A percentile compares a stretch with the other conserved stretches of the same genome.
Conservation (phyloP, 2,113 vertebrate species). For the Colaptes auratus region DNA sequence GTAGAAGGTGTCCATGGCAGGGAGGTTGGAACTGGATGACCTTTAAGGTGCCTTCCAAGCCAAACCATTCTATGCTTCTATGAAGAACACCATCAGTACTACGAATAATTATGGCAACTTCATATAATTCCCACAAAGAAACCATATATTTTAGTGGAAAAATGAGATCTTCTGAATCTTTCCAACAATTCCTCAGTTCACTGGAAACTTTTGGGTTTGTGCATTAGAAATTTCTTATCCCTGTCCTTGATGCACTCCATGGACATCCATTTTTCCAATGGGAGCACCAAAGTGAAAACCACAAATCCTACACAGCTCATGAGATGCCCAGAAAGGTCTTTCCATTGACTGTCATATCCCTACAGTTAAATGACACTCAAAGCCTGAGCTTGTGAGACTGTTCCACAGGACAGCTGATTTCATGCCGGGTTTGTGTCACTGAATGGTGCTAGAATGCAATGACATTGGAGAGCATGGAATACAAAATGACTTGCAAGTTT, state of each 20-base stretch:
- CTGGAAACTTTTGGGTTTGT: not conserved
- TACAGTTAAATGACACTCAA: not conserved
- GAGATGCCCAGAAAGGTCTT: not conserved
- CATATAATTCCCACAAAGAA: not conserved
- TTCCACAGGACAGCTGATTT: not conserved
- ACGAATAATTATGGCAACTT: not conserved
- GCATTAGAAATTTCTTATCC: not conserved
- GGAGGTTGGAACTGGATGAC: no score
- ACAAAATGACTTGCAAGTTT: not conserved
- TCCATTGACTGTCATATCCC: not conserved
- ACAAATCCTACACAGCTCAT: not conserved
- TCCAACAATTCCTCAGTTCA: not conserved
- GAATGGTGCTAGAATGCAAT: not conserved
- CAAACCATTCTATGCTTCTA: no score
- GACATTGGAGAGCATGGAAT: not conserved
- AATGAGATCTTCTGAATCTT: not conserved
- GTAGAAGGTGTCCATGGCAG: no score
- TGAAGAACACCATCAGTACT: not conserved
- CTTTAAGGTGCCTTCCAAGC: no score
- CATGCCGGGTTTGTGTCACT: not conserved
- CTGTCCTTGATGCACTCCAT: not conserved
- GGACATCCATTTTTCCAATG: not conserved
- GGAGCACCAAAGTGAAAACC: not conserved
- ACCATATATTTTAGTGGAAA: not conserved
- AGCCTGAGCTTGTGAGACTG: not conserved